Conservation (phyloP, 2,888 invertebrate species). For the Pristionchus maxplancki region DNA sequence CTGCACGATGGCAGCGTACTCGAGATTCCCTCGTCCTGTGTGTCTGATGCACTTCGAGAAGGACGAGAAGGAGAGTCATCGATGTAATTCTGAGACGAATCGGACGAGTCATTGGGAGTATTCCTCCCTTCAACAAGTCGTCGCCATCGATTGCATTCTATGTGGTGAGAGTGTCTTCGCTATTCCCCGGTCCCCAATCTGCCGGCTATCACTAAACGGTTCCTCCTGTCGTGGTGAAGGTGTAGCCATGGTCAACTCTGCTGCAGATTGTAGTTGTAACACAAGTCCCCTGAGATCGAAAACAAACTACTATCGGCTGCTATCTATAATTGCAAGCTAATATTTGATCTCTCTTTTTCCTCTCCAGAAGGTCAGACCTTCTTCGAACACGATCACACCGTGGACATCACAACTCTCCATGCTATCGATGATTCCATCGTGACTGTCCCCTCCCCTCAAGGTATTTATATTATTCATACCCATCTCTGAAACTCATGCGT, state of each 20-base stretch:
- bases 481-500: not conserved
- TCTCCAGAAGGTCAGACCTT: constrained; percentile 43
- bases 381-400: constrained; percentile 48
- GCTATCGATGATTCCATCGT: constrained; percentile 51
- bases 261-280: not conserved
- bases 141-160: constrained; percentile 69
- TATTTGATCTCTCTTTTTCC: not conserved
- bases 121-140: constrained; percentile 71
- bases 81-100: constrained; percentile 50
- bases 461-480: not conserved
- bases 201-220: not conserved
- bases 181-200: not conserved
- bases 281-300: too few species aligned
- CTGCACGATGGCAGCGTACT: constrained; percentile 47
- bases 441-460: constrained; percentile 42
- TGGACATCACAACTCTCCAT: constrained; percentile 53
- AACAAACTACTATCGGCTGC: too few species aligned
- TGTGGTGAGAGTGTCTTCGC: constrained; percentile 63
- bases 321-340: too few species aligned
- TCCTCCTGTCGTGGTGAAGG: constrained; percentile 18
- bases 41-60: constrained; percentile 72
- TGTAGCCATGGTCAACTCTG: not conserved
- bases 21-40: constrained; percentile 75
- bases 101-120: constrained; percentile 63
- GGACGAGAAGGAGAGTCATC: constrained; percentile 52